Percentiles rank a stretch among this genome's conserved stretches.
phyloP scores from a whole-genome alignment of 2,113 vertebrate species.

The Megaceryle maxima region DNA sequence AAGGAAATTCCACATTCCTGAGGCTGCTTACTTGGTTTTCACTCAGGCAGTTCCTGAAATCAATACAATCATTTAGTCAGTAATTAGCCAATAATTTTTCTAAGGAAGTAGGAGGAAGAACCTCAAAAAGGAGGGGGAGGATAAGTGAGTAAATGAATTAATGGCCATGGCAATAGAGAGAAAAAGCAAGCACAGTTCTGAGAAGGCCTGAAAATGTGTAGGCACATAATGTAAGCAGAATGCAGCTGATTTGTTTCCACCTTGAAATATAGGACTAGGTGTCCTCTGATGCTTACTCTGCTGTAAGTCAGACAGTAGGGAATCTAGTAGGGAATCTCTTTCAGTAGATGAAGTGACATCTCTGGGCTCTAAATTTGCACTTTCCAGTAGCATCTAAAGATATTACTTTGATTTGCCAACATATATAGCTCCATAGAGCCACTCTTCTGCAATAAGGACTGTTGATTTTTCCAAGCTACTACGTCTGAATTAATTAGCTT shows the following conservation, averaged over 20 bases:
- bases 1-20: neutral
- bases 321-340: neutral
- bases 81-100: slow-evolving; percentile 36
- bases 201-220: neutral
- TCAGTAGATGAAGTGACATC: neutral
- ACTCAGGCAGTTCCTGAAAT: neutral
- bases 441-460: neutral
- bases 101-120: neutral
- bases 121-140: neutral
- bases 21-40: neutral
- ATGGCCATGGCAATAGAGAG: neutral
- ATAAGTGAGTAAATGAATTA: neutral
- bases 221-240: neutral
- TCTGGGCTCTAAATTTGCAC: neutral
- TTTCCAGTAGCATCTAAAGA: neutral
- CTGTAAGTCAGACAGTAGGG: neutral
- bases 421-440: neutral
- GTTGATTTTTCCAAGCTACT: neutral
- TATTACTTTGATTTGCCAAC: neutral
- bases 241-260: neutral
- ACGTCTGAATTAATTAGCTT: slow-evolving; percentile 27
- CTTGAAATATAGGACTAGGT: neutral
- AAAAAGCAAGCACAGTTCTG: neutral
- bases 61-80: neutral
- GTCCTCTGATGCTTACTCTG: neutral